These are phyloP conservation scores for Micoletzkya japonica DNA, from an alignment of 2,888 invertebrate species.

Conservation along the genomic window DNA sequence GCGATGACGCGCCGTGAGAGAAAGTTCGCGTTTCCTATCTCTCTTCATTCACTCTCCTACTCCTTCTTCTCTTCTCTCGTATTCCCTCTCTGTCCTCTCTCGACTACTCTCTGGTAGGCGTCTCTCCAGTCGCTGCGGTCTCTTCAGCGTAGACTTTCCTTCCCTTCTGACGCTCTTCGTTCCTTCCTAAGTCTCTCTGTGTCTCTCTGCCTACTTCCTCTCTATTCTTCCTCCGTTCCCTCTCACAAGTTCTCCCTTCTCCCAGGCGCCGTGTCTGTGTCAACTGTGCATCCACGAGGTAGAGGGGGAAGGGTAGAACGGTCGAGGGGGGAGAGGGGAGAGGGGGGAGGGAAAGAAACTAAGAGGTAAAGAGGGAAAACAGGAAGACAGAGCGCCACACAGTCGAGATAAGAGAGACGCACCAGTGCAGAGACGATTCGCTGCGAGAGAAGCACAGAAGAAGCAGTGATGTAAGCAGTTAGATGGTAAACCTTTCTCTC, in stretches of 20 bases:
- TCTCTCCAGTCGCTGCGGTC: not conserved
- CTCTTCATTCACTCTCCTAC: too few relatives aligned
- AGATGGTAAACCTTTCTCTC: too few relatives aligned
- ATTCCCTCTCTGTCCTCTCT: not conserved
- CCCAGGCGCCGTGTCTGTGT: too few relatives aligned
- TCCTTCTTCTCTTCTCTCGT: not conserved
- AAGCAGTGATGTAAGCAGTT: too few relatives aligned
- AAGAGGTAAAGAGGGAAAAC: not conserved
- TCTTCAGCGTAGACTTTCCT: not conserved
- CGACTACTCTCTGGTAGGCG: not conserved
- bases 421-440: not conserved
- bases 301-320: not conserved
- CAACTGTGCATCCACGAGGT: too few relatives aligned
- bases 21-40: too few relatives aligned
- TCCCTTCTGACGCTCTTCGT: not conserved
- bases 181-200: not conserved
- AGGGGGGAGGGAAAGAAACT: not conserved
- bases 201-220: not conserved
- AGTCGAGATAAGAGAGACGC: not conserved
- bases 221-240: not conserved
- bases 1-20: too few relatives aligned
- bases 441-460: not conserved
- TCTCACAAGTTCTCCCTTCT: not conserved
- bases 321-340: not conserved
- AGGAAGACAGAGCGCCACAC: not conserved